Conservation (phyloP, 2,797 vertebrate genomes). For the Neostethus bicornis region DNA sequence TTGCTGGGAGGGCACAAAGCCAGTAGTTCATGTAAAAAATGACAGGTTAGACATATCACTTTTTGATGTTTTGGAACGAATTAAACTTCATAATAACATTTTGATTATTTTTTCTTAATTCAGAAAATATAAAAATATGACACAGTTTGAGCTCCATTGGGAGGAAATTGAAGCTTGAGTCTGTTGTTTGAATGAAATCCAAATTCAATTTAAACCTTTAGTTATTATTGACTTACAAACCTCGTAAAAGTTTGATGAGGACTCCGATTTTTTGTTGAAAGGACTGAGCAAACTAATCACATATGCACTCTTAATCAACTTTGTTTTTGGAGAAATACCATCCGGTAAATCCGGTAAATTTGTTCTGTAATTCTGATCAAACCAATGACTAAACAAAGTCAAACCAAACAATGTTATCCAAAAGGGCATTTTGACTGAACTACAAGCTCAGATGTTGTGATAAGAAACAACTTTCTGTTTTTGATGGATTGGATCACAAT, state of each 20-base stretch:
- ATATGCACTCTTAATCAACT: no score
- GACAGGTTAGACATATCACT: neutral
- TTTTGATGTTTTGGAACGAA: conserved; percentile 36
- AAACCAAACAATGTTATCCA: conserved; percentile 35
- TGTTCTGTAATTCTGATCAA: no score
- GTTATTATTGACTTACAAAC: conserved; percentile 39
- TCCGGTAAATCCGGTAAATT: no score
- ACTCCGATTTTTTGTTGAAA: no score
- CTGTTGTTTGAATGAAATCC: conserved; percentile 31
- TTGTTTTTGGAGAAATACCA: no score
- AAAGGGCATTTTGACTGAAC: conserved; percentile 38
- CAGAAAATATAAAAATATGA: conserved; percentile 25
- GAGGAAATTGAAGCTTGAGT: conserved; percentile 23
- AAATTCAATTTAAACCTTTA: conserved; percentile 38
- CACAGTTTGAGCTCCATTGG: conserved; percentile 34
- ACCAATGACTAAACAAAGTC: conserved; percentile 49
- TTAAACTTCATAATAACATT: conserved; percentile 38
- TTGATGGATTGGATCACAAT: conserved; percentile 50
- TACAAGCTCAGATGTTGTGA: conserved; percentile 16
- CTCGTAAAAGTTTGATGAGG: no score
- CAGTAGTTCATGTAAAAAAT: conserved; percentile 4
- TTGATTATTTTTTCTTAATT: conserved; percentile 31
- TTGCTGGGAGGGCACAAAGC: conserved; percentile 19
- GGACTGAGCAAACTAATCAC: no score
- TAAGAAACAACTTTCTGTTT: conserved; percentile 42